Percentiles rank a stretch among this genome's conserved stretches.
phyloP scores from a whole-genome alignment of 1,140 invertebrate genomes.

The Brachionus calyciflorus region DNA sequence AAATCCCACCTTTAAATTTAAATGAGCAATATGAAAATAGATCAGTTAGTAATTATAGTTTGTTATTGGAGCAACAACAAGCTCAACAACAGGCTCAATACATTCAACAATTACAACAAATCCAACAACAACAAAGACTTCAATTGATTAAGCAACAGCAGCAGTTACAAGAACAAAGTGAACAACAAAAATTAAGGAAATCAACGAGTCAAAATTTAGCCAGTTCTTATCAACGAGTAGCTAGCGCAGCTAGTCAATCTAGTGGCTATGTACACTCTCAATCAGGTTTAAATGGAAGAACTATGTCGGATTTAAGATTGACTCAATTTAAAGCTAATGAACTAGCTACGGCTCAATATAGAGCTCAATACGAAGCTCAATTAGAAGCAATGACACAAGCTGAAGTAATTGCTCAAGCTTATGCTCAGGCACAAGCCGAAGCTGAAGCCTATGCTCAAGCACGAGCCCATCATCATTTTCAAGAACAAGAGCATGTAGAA shows the following conservation, averaged over 20 bases:
- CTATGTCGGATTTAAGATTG: constrained; percentile 7
- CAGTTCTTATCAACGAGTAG: neutral
- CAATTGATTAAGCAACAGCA: neutral
- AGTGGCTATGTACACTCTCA: constrained; percentile 6
- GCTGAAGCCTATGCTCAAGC: neutral
- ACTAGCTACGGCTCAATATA: constrained; percentile 8
- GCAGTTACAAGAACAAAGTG: constrained; percentile 7
- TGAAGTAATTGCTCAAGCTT: constrained; percentile 22
- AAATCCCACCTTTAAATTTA: constrained; percentile 9
- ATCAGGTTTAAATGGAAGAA: constrained; percentile 2
- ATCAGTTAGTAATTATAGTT: neutral
- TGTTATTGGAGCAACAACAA: neutral
- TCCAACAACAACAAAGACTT: neutral
- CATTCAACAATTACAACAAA: constrained; percentile 17
- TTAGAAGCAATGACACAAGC: neutral
- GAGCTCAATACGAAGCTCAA: constrained; percentile 13
- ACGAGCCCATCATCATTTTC: neutral
- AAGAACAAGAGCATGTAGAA: neutral
- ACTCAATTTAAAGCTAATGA: neutral
- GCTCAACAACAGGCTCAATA: constrained; percentile 1
- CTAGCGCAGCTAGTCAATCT: neutral
- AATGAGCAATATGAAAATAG: neutral
- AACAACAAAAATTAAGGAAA: constrained; percentile 5
- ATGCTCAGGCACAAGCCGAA: constrained; percentile 18
- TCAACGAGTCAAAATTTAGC: constrained; percentile 21